Percentiles rank a stretch among this genome's conserved stretches.
Evolutionary conservation across 2,113 vertebrate genomes (phyloP).

Genomic region (Hippocampus mohnikei): DNA sequence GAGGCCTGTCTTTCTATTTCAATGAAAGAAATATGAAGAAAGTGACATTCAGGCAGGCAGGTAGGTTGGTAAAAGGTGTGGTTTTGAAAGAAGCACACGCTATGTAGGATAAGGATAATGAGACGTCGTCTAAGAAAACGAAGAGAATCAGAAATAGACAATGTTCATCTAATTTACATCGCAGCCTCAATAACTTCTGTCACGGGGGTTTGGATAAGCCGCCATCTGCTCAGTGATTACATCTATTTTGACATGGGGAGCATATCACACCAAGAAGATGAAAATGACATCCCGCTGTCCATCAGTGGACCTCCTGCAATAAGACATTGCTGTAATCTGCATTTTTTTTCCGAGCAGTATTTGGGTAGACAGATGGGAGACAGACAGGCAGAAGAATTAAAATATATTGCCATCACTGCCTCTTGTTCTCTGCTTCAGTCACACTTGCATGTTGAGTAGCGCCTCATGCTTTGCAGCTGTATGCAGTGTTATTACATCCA

Average conservation of each 20-base stretch:
- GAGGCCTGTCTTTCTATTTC: neutral
- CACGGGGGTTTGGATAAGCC: slow-evolving; percentile 43
- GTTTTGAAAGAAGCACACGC: neutral
- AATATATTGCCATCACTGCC: neutral
- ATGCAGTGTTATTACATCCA: slow-evolving; percentile 1
- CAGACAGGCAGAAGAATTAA: slow-evolving; percentile 1
- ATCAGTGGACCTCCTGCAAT: slow-evolving; percentile 4
- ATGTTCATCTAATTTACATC: slow-evolving; percentile 43
- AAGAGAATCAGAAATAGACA: slow-evolving; percentile 22
- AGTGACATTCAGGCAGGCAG: slow-evolving; percentile 3
- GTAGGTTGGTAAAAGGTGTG: slow-evolving; percentile 3
- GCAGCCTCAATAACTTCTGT: slow-evolving; percentile 44
- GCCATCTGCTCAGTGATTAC: slow-evolving; percentile 57
- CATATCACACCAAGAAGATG: neutral
- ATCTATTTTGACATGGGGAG: slow-evolving; percentile 29
- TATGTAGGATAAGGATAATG: slow-evolving; percentile 24
- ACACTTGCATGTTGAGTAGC: slow-evolving; percentile 1
- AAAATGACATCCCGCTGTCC: neutral
- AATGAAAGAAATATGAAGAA: slow-evolving; percentile 2
- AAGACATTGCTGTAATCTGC: neutral
- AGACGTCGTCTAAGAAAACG: slow-evolving; percentile 34
- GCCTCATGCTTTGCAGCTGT: neutral
- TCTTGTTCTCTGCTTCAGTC: slow-evolving; percentile 3
- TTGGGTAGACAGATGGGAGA: slow-evolving; percentile 1
- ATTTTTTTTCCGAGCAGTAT: slow-evolving; percentile 1